phyloP scores from a whole-genome alignment of 2,888 invertebrate genomes.

The Tetragonisca angustula region DNA sequence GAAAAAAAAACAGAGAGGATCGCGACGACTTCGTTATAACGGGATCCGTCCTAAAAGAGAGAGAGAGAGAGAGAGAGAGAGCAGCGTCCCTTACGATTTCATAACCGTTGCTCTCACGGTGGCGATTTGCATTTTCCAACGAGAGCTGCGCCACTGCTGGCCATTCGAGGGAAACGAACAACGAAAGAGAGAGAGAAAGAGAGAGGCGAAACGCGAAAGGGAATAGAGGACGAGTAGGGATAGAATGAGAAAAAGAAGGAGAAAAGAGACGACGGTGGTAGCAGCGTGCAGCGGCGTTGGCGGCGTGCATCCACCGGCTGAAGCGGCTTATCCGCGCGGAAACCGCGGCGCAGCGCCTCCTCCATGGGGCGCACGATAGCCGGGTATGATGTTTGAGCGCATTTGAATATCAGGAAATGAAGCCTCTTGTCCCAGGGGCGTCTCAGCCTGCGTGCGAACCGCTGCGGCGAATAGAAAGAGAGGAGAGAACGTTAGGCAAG shows the following conservation, averaged over 20 bases:
- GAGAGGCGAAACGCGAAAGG: neutral
- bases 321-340: constrained; percentile 70
- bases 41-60: neutral
- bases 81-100: constrained; percentile 53
- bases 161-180: neutral
- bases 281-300: constrained; percentile 18
- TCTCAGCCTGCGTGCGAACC: constrained; percentile 48
- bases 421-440: constrained; percentile 78
- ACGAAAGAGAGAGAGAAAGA: neutral
- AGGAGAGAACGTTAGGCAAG: constrained; percentile 16
- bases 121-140: constrained; percentile 74
- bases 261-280: neutral
- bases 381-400: constrained; percentile 81
- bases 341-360: constrained; percentile 69
- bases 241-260: constrained; percentile 2
- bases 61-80: neutral
- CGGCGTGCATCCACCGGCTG: constrained; percentile 42
- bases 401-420: constrained; percentile 84
- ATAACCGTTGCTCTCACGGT: constrained; percentile 55
- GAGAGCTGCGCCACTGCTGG: neutral
- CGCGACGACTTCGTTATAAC: constrained; percentile 1
- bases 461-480: constrained; percentile 21
- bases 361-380: constrained; percentile 66
- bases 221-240: neutral
- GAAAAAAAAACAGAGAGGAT: neutral